phyloP scores from a whole-genome alignment of 2,888 invertebrate species.

The Scrobipalpa costella region DNA sequence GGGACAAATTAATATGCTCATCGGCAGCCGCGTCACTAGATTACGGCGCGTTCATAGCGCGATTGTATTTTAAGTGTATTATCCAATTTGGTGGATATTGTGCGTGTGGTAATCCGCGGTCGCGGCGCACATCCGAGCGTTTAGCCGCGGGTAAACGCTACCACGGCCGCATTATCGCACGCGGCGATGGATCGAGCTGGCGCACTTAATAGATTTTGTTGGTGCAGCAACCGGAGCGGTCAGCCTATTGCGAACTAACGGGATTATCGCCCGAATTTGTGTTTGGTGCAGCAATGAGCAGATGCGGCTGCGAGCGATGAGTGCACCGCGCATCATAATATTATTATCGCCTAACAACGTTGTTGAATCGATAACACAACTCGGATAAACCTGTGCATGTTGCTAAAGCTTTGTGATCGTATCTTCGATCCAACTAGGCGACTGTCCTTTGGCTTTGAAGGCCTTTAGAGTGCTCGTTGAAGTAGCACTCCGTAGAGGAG shows the following conservation, averaged over 20 bases:
- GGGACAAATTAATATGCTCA: conserved; percentile 80
- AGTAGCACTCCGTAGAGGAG: background rate
- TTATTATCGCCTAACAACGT: conserved; percentile 11
- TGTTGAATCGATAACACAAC: conserved; percentile 11
- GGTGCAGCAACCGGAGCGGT: conserved; percentile 61
- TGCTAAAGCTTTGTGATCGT: background rate
- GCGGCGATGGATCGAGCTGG: conserved; percentile 68
- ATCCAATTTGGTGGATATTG: conserved; percentile 83
- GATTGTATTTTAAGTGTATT: conserved; percentile 85
- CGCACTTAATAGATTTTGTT: conserved; percentile 79
- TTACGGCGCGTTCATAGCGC: conserved; percentile 78
- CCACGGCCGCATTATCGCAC: conserved; percentile 69
- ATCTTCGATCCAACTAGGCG: background rate
- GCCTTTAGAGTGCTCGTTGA: background rate
- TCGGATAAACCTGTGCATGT: background rate
- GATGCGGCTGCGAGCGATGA: conserved; percentile 41
- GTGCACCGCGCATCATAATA: background rate
- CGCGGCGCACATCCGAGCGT: conserved; percentile 63
- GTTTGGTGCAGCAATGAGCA: conserved; percentile 59
- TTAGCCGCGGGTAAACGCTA: conserved; percentile 61
- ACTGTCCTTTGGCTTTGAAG: conserved; percentile 14
- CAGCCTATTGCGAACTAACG: conserved; percentile 71
- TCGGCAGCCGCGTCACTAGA: conserved; percentile 78
- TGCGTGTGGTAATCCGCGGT: conserved; percentile 78
- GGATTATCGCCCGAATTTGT: conserved; percentile 72